Conservation (phyloP, 2,113 vertebrate genomes). For the Callorhinus ursinus region DNA sequence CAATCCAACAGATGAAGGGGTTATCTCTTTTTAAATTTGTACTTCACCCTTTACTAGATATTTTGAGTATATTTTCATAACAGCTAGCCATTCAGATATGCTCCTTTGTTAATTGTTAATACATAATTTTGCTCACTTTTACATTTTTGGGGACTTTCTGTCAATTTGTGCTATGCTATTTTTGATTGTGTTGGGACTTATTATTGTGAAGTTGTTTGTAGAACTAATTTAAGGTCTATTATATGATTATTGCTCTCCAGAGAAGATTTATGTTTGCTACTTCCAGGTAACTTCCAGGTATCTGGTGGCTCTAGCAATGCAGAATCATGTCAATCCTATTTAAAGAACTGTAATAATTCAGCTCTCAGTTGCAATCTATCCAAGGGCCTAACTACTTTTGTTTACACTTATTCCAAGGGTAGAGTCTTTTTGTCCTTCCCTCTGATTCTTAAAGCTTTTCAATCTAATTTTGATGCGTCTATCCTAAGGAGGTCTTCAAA, state of each 20-base stretch:
- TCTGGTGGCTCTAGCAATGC: background rate
- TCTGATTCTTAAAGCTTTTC: background rate
- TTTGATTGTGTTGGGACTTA: background rate
- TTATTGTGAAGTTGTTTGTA: background rate
- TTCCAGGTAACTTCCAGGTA: background rate
- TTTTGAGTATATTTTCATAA: background rate
- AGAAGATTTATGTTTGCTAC: background rate
- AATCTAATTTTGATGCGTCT: background rate
- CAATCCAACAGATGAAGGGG: background rate
- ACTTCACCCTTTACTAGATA: background rate
- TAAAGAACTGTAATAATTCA: background rate
- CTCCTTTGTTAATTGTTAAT: conserved; percentile 6
- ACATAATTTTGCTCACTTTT: background rate
- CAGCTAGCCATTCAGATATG: background rate
- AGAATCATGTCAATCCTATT: background rate
- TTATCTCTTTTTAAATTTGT: background rate
- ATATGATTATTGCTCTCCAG: background rate
- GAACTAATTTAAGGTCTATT: background rate
- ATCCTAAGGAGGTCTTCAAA: background rate
- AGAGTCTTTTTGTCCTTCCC: background rate
- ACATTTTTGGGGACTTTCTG: background rate
- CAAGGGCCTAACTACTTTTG: background rate
- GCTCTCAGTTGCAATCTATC: background rate
- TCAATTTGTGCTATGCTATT: background rate
- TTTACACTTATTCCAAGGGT: background rate